phyloP scores from a whole-genome alignment of 2,888 invertebrate genomes.

The Ellobium chinense region DNA sequence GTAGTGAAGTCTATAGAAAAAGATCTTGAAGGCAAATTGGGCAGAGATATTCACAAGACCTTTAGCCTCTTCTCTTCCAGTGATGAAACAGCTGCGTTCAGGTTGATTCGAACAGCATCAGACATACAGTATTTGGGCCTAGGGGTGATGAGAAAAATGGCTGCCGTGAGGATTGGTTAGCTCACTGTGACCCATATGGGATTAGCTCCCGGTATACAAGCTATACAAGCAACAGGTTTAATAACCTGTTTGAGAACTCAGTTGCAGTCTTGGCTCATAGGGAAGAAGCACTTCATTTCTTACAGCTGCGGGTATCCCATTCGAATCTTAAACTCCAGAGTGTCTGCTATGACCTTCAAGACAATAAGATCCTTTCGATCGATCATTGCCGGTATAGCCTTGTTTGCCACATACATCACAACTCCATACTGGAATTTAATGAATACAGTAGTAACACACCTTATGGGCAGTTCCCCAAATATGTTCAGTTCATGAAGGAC shows the following conservation, averaged over 20 bases:
- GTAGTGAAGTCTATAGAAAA: background rate
- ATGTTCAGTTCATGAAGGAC: background rate
- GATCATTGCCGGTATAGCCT: background rate
- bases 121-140: background rate
- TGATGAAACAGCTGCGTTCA: slow-evolving; percentile 14
- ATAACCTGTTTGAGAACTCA: slow-evolving; percentile 22
- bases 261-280: slow-evolving; percentile 2
- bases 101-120: background rate
- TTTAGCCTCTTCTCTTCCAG: background rate
- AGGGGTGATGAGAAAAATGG: slow-evolving; percentile 26
- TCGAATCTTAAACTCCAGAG: slow-evolving; percentile 28
- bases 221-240: slow-evolving; percentile 28
- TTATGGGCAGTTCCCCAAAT: slow-evolving; percentile 20
- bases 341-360: slow-evolving; percentile 12
- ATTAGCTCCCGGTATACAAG: background rate
- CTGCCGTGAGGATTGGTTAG: slow-evolving; percentile 20
- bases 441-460: slow-evolving; percentile 10
- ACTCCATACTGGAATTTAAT: slow-evolving; percentile 31
- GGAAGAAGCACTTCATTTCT: background rate
- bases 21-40: background rate
- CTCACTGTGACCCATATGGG: background rate
- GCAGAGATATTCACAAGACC: background rate
- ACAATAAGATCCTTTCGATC: background rate
- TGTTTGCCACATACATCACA: slow-evolving; percentile 1
- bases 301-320: background rate